Evolutionary conservation across 2,113 vertebrate genomes (phyloP).

Genomic region (Rhinolophus ferrumequinum): DNA sequence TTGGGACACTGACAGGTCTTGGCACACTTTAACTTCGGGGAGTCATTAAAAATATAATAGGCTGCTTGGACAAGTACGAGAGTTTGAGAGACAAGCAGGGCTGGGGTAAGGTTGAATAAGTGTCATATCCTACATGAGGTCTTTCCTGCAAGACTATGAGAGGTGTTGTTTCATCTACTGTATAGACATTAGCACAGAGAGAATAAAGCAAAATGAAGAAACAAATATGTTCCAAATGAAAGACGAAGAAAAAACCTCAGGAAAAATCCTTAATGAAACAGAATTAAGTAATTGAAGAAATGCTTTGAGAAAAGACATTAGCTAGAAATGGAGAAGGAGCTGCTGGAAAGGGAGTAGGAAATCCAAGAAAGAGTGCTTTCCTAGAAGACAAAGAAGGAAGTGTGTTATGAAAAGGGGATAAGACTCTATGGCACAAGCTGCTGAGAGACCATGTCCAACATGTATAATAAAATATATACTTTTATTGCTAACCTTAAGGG

Average conservation of each 20-base stretch:
- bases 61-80: not conserved
- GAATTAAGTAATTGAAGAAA: not conserved
- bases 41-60: not conserved
- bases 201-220: not conserved
- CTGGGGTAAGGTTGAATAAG: not conserved
- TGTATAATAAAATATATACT: rapidly evolving
- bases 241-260: not conserved
- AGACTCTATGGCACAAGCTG: not conserved
- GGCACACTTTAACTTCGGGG: not conserved
- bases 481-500: no score
- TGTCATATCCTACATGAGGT: not conserved
- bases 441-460: not conserved
- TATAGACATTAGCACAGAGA: not conserved
- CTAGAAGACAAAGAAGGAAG: not conserved
- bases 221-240: not conserved
- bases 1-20: not conserved
- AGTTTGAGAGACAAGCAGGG: not conserved
- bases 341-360: not conserved
- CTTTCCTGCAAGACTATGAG: not conserved
- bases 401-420: rapidly evolving
- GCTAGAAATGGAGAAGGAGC: not conserved
- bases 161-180: not conserved
- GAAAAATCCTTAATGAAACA: not conserved
- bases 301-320: not conserved
- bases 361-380: not conserved